Percentiles rank a stretch among this genome's conserved stretches.
Conservation (phyloP, 2,797 vertebrate genomes). For the Mormyrops attenuatus region DNA sequence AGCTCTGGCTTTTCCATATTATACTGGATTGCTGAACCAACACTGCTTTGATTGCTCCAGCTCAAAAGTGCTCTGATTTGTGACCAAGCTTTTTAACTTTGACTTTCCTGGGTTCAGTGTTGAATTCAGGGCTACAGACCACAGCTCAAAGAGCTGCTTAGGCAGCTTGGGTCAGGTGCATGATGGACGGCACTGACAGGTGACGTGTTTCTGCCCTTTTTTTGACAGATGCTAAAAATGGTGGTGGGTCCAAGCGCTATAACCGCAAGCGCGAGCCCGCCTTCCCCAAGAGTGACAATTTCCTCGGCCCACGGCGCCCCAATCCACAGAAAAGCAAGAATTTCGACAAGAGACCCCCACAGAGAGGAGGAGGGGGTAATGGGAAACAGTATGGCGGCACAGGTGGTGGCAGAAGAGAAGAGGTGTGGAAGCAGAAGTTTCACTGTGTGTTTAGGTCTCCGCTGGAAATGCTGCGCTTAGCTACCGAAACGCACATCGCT, state of each 20-base stretch:
- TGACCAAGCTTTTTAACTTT: not conserved
- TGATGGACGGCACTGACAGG: not conserved
- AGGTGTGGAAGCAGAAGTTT: constrained; percentile 63
- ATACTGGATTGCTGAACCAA: not conserved
- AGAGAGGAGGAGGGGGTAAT: constrained; percentile 70
- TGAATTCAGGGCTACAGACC: not conserved
- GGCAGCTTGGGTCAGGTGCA: not conserved
- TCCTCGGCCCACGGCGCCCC: constrained; percentile 81
- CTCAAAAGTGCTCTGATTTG: not conserved
- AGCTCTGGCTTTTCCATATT: not conserved
- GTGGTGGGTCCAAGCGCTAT: constrained; percentile 83
- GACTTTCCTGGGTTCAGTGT: not conserved
- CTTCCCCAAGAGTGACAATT: constrained; percentile 84
- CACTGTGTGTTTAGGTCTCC: not conserved
- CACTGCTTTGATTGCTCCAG: not conserved
- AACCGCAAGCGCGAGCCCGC: constrained; percentile 89
- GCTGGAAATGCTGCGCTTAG: not conserved
- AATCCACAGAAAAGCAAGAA: constrained; percentile 98
- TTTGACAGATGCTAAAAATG: constrained; percentile 81
- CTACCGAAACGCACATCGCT: not conserved
- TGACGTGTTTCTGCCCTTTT: not conserved
- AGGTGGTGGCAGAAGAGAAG: constrained; percentile 95
- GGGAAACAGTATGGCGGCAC: constrained; percentile 77
- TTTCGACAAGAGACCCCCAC: constrained; percentile 97
- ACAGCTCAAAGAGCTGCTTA: not conserved